Conservation (phyloP, 2,113 vertebrate genomes). For the Mellivora capensis region DNA sequence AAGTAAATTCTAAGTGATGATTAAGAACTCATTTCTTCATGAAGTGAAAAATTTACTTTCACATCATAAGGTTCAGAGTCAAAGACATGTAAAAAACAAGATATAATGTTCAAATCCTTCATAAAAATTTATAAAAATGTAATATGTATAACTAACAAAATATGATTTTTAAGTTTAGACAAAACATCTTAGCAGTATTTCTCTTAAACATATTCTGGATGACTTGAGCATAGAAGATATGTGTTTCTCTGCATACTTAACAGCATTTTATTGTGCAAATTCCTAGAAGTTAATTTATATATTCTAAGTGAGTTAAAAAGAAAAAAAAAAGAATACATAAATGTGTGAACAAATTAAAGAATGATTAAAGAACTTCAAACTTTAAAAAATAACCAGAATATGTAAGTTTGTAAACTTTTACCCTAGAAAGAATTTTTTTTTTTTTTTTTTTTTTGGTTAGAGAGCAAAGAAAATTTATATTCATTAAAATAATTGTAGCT, state of each 20-base stretch:
- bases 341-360: not conserved
- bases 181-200: not conserved
- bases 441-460: not conserved
- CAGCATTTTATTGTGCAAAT: not conserved
- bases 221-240: not conserved
- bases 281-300: not conserved
- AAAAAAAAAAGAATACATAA: not conserved
- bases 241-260: not conserved
- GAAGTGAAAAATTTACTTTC: not conserved
- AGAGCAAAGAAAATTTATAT: not conserved
- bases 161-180: not conserved
- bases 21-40: not conserved
- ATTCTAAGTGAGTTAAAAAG: not conserved
- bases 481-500: not conserved
- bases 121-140: not conserved
- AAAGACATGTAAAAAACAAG: not conserved
- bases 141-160: not conserved
- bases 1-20: not conserved
- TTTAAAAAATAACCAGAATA: not conserved
- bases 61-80: not conserved
- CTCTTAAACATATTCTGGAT: not conserved
- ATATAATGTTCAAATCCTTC: not conserved
- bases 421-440: not conserved
- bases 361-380: not conserved
- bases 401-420: not conserved